Evolutionary conservation across 2,113 vertebrate species (phyloP).

Genomic region (Corythoichthys intestinalis): DNA sequence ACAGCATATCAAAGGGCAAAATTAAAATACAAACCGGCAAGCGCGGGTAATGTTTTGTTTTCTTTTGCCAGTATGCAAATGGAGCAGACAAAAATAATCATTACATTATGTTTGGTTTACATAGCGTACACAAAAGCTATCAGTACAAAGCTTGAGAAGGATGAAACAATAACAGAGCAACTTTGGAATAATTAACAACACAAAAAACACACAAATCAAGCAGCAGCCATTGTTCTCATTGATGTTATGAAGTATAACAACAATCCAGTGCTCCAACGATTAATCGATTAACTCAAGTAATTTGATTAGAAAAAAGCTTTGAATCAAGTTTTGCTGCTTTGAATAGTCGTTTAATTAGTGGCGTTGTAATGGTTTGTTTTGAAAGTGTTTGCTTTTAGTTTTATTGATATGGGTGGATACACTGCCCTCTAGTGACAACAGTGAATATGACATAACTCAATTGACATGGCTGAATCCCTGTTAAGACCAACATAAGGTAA

Average conservation of each 20-base stretch:
- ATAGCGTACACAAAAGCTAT: conserved; percentile 23
- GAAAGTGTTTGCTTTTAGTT: too few species aligned
- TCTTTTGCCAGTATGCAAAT: conserved; percentile 55
- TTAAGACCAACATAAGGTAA: too few species aligned
- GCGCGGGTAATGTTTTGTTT: conserved; percentile 47
- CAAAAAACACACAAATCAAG: conserved; percentile 34
- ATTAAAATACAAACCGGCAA: conserved; percentile 54
- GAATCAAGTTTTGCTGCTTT: too few species aligned
- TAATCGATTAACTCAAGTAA: too few species aligned
- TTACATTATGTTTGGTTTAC: conserved; percentile 59
- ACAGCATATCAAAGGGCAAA: conserved; percentile 38
- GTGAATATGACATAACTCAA: too few species aligned
- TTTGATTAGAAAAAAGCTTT: too few species aligned
- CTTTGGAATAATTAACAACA: conserved; percentile 49
- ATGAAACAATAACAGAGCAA: conserved; percentile 36
- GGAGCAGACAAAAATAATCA: conserved; percentile 35
- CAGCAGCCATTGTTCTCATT: conserved; percentile 33
- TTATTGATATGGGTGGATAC: too few species aligned
- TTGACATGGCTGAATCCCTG: too few species aligned
- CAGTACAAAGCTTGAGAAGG: conserved; percentile 22
- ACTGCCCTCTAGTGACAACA: too few species aligned
- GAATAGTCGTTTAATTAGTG: too few species aligned
- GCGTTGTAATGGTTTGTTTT: too few species aligned
- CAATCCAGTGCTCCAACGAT: too few species aligned
- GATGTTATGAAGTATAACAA: conserved; percentile 34